phyloP scores from a whole-genome alignment of 2,888 invertebrate species.

The Drosophila robusta region DNA sequence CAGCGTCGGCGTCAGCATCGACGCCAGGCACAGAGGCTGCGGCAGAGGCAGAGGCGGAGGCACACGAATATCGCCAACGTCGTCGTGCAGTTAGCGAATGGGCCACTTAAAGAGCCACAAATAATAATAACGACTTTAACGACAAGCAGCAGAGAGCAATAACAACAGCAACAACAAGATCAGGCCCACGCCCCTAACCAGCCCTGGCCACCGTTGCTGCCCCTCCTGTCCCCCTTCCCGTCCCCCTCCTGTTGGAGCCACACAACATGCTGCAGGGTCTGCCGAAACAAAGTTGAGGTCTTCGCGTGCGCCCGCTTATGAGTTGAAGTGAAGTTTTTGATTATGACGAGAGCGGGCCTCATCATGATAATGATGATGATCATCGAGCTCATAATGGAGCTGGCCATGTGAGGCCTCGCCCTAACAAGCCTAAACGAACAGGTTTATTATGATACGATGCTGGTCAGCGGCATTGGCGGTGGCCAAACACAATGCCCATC shows the following conservation, averaged over 20 bases:
- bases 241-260: slow-evolving; percentile 45
- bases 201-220: neutral
- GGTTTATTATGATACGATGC: slow-evolving; percentile 75
- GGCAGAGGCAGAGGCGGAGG: slow-evolving; percentile 33
- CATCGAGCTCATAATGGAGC: slow-evolving; percentile 26
- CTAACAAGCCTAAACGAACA: slow-evolving; percentile 76
- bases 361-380: slow-evolving; percentile 17
- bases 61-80: slow-evolving; percentile 79
- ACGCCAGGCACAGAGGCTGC: slow-evolving; percentile 20
- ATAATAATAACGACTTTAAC: slow-evolving; percentile 80
- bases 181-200: slow-evolving; percentile 30
- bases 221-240: slow-evolving; percentile 3
- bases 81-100: slow-evolving; percentile 81
- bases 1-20: slow-evolving; percentile 52
- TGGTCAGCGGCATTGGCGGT: slow-evolving; percentile 17
- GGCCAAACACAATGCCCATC: slow-evolving; percentile 41
- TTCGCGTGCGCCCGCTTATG: slow-evolving; percentile 72
- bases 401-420: slow-evolving; percentile 56
- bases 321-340: slow-evolving; percentile 64
- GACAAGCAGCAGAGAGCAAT: slow-evolving; percentile 69
- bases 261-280: slow-evolving; percentile 50
- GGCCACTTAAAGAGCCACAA: slow-evolving; percentile 81
- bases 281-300: slow-evolving; percentile 66
- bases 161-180: slow-evolving; percentile 49
- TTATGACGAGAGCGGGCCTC: slow-evolving; percentile 56